A percentile compares a stretch with the other conserved stretches of the same genome.
Evolutionary conservation across 2,113 vertebrate species (phyloP).

Genomic region (Kryptolebias marmoratus): DNA sequence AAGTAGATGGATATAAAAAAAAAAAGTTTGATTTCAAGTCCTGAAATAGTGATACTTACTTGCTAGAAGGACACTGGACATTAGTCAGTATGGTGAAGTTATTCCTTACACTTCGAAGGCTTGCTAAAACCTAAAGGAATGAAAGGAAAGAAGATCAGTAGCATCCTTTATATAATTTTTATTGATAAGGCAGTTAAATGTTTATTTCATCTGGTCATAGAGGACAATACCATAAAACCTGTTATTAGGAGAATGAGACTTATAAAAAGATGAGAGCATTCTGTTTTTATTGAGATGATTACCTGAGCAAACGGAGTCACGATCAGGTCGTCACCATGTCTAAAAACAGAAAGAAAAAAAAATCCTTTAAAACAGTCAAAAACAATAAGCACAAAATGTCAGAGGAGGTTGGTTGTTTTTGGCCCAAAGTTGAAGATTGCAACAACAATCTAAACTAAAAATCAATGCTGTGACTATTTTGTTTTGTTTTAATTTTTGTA

Average conservation of each 20-base stretch:
- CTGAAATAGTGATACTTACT: slow-evolving; percentile 81
- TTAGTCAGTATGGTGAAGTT: slow-evolving; percentile 96
- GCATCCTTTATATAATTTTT: not conserved
- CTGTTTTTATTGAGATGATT: slow-evolving; percentile 27
- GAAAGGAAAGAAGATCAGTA: slow-evolving; percentile 11
- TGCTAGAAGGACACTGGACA: slow-evolving; percentile 92
- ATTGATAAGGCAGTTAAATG: not conserved
- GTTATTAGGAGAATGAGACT: not conserved
- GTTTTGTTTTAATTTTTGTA: no score
- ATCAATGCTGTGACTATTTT: no score
- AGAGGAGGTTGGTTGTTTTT: not conserved
- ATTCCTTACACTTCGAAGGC: slow-evolving; percentile 94
- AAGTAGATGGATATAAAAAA: not conserved
- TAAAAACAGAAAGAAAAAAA: slow-evolving; percentile 57
- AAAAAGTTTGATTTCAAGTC: not conserved
- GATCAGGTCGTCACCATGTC: slow-evolving; percentile 98
- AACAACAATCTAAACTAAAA: not conserved
- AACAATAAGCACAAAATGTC: not conserved
- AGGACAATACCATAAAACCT: not conserved
- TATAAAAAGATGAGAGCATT: not conserved
- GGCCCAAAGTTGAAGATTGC: not conserved
- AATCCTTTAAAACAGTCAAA: not conserved
- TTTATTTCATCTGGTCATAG: not conserved
- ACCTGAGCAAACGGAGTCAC: slow-evolving; percentile 98
- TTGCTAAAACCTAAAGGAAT: slow-evolving; percentile 88